Base-by-base conservation (phyloP, 2,797 vertebrate species). In the Agapornis canus region DNA sequence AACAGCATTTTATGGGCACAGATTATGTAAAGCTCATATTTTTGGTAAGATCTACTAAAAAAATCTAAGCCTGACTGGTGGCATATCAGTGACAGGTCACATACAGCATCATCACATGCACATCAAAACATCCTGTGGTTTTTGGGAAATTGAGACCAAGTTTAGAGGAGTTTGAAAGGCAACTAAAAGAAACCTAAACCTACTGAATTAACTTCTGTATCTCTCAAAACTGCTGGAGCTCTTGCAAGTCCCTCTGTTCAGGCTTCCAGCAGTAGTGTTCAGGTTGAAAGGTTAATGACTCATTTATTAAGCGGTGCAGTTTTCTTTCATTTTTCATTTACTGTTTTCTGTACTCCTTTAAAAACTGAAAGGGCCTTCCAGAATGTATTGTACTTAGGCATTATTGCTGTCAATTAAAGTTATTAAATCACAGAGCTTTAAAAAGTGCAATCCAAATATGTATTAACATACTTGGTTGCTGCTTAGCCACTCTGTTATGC, bases 261-360 rank as follows among this genome's bases (percentile, higher is more conserved):
- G 80, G 56, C 94, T 97, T 96, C 94, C 71, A 93, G 96, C 6
- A 10, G 77, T 75, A 80, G 83, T 77, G 96, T 92, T 80, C 2
- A 4, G 94, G 95, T 96, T 97, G 96, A 96, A 94, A 98, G 97
- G 97, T 97, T 98, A 98, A 98, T 52, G 61, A 95, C 89, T 97
- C 97, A 97, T 97, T 98, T 97, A 97, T 90, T 80, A 92, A 97
- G 94, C 76, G 23, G 79, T 91, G 80, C 84, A 77, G 69, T 95
- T 97, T 97, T 94, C 92, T 96, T 96, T 96, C 93, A 96, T 97
- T 98, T 98, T 97, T 97, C 95, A 97, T 89, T 96, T 95, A 93
- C 52, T 96, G 89, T 98, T 98, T 97, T 97, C 79, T 96, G 93
- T 68, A 64, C 82, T 96, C 78, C 61, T 97, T 98, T 93, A 95